Percentiles rank a stretch among this genome's conserved stretches.
Evolutionary conservation across 1,140 invertebrate genomes (phyloP).

Genomic region (Cotesia chilonis): DNA sequence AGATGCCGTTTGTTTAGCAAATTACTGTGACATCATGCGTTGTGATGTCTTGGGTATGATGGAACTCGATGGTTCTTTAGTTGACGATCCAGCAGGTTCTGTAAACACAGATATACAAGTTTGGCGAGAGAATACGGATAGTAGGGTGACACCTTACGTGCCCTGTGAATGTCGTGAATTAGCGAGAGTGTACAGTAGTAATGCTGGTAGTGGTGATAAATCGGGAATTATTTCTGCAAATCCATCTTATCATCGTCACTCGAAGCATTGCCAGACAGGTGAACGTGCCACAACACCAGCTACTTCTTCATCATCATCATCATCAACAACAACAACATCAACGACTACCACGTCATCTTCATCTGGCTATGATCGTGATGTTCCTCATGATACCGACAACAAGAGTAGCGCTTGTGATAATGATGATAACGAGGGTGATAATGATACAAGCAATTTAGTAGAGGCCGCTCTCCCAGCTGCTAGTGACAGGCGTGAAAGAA

Average conservation of each 20-base stretch:
- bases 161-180: conserved; percentile 41
- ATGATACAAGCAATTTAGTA: conserved; percentile 71
- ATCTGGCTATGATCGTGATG: conserved; percentile 39
- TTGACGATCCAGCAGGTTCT: conserved; percentile 65
- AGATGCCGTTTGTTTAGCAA: conserved; percentile 89
- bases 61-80: conserved; percentile 70
- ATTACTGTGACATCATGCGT: conserved; percentile 95
- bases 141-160: conserved; percentile 52
- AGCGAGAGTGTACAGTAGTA: conserved; percentile 28
- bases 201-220: conserved; percentile 30
- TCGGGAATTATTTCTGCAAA: conserved; percentile 34
- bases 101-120: conserved; percentile 77
- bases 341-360: conserved; percentile 18
- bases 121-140: conserved; percentile 50
- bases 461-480: conserved; percentile 74
- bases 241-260: conserved; percentile 9
- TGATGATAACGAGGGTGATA: conserved; percentile 47
- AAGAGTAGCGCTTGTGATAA: conserved; percentile 57
- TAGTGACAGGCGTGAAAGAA: conserved; percentile 71
- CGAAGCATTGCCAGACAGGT: conserved; percentile 31
- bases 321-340: conserved; percentile 11
- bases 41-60: conserved; percentile 86
- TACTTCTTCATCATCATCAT: conserved; percentile 12
- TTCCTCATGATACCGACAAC: conserved; percentile 54
- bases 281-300: conserved; percentile 5